A percentile compares a stretch with the other conserved stretches of the same genome.
Evolutionary conservation across 2,113 vertebrate species (phyloP).

Genomic region (Dipodomys merriami): DNA sequence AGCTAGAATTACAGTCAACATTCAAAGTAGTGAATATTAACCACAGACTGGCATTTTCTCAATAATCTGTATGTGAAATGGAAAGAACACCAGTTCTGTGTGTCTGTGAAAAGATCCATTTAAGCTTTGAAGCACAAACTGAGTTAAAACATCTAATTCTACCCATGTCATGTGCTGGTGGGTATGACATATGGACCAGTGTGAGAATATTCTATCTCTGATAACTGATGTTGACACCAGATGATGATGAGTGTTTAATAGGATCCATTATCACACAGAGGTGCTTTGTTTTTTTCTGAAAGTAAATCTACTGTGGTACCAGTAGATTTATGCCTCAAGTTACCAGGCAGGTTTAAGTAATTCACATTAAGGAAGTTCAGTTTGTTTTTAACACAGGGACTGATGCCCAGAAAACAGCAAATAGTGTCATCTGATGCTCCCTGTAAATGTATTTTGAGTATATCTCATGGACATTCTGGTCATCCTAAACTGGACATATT

Average conservation of each 20-base stretch:
- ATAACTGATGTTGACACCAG: neutral
- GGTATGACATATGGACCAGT: neutral
- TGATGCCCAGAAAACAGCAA: neutral
- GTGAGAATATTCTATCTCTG: neutral
- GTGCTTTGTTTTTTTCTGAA: constrained; percentile 19
- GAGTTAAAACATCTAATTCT: neutral
- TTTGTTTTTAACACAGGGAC: neutral
- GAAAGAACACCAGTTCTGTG: neutral
- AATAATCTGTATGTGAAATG: neutral
- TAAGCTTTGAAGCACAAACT: neutral
- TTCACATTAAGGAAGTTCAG: neutral
- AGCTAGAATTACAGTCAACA: constrained; percentile 4
- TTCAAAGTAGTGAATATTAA: neutral
- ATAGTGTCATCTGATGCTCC: neutral
- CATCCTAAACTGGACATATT: constrained; percentile 88
- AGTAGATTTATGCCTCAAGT: neutral
- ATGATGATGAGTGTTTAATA: neutral
- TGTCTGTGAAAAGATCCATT: neutral
- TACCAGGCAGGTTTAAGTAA: neutral
- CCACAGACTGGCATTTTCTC: neutral
- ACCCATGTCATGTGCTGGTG: neutral
- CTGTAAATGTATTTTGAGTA: constrained; percentile 88
- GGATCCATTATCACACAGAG: neutral
- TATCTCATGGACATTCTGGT: constrained; percentile 86
- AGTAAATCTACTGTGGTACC: constrained; percentile 1